Evolutionary conservation across 2,888 invertebrate species (phyloP).

Genomic region (Drosophila melanocephala): DNA sequence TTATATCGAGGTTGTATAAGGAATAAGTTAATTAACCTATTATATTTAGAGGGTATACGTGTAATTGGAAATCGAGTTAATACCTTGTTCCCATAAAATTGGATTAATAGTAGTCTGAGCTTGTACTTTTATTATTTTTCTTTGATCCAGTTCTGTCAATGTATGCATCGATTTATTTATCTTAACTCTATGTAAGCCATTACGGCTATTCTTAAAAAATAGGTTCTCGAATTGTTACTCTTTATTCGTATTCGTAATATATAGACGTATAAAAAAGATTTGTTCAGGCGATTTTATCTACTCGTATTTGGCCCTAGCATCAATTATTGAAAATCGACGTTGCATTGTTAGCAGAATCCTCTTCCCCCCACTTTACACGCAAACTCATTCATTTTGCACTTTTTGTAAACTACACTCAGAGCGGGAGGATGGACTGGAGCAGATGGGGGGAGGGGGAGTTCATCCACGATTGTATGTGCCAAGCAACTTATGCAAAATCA

Average conservation of each 20-base stretch:
- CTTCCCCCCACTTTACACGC: background rate
- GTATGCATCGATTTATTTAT: background rate
- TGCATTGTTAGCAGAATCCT: constrained; percentile 1
- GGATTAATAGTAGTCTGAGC: background rate
- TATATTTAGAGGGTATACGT: background rate
- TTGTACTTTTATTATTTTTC: background rate
- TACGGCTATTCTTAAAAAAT: constrained; percentile 1
- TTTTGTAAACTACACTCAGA: constrained; percentile 9
- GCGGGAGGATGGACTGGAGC: background rate
- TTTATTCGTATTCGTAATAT: constrained; percentile 21
- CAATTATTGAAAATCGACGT: constrained; percentile 56
- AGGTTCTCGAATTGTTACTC: constrained; percentile 43
- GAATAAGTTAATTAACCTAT: background rate
- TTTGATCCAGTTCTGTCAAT: background rate
- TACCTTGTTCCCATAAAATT: background rate
- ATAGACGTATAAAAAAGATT: constrained; percentile 23
- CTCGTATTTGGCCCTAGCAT: constrained; percentile 30
- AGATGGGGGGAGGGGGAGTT: background rate
- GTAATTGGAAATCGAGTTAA: no score
- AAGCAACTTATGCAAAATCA: constrained; percentile 71
- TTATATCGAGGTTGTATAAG: background rate
- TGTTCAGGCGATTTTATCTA: constrained; percentile 46
- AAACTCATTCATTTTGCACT: constrained; percentile 34
- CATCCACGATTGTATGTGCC: constrained; percentile 9
- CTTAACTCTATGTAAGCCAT: constrained; percentile 15